Percentiles rank a stretch among this genome's conserved stretches.
Conservation (phyloP, 2,888 invertebrate genomes). For the Drosophila aldrichi region DNA sequence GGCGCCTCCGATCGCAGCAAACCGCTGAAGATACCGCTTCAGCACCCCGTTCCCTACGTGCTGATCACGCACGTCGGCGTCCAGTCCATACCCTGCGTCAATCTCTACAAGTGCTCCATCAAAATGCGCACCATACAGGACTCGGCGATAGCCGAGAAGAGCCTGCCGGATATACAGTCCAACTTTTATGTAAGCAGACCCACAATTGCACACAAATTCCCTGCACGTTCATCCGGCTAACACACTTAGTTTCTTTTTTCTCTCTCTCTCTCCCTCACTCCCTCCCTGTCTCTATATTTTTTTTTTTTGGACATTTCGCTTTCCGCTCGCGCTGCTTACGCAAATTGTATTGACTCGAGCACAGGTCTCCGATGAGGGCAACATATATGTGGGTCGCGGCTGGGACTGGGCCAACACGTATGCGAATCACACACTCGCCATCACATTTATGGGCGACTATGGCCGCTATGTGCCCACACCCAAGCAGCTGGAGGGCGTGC, state of each 20-base stretch:
- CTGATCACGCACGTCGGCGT: constrained; percentile 87
- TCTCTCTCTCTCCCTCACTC: neutral
- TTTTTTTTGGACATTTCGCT: constrained; percentile 35
- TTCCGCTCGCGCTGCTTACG: constrained; percentile 49
- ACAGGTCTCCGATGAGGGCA: constrained; percentile 87
- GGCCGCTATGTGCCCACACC: constrained; percentile 84
- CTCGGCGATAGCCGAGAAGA: constrained; percentile 84
- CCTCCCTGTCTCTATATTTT: no score
- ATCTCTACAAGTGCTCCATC: constrained; percentile 84
- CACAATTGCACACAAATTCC: constrained; percentile 22
- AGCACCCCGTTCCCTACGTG: constrained; percentile 85
- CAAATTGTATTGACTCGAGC: constrained; percentile 40
- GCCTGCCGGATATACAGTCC: constrained; percentile 85
- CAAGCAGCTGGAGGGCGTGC: constrained; percentile 85
- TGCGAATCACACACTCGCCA: constrained; percentile 85
- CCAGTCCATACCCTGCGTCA: constrained; percentile 83
- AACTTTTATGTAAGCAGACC: constrained; percentile 84
- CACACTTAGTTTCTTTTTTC: constrained; percentile 2
- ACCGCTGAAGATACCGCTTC: constrained; percentile 72
- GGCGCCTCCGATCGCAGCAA: constrained; percentile 77
- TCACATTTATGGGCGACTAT: constrained; percentile 86
- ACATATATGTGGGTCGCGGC: constrained; percentile 86
- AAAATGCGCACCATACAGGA: constrained; percentile 86
- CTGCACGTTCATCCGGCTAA: constrained; percentile 48
- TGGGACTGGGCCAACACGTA: constrained; percentile 87